phyloP scores from a whole-genome alignment of 2,113 vertebrate genomes.

The western clawed frog (Xenopus tropicalis) region DNA sequence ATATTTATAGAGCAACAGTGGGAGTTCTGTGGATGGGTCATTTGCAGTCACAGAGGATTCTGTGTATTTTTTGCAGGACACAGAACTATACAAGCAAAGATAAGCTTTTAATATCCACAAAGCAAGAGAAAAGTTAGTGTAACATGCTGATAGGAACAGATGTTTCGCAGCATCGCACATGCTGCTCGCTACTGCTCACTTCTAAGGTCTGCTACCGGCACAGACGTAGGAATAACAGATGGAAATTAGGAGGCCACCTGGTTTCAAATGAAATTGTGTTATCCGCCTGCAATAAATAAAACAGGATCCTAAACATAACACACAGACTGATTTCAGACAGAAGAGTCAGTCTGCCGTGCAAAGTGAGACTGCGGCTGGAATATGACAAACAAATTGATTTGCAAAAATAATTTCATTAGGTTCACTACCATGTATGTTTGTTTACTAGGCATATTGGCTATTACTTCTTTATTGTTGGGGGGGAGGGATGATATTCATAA shows the following conservation, averaged over 20 bases:
- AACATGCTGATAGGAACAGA: slow-evolving; percentile 40
- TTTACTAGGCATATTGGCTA: slow-evolving; percentile 1
- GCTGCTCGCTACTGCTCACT: slow-evolving; percentile 52
- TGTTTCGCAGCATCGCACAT: slow-evolving; percentile 49
- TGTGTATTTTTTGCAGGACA: slow-evolving; percentile 3
- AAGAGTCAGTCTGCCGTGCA: slow-evolving; percentile 30
- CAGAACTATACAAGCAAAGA: slow-evolving; percentile 1
- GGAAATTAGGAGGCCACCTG: slow-evolving; percentile 55
- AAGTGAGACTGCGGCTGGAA: slow-evolving; percentile 33
- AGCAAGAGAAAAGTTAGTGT: slow-evolving; percentile 25
- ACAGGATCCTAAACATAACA: slow-evolving; percentile 49
- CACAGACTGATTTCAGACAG: slow-evolving; percentile 26
- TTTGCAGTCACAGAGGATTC: not conserved
- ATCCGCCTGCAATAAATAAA: slow-evolving; percentile 53
- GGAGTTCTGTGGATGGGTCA: not conserved
- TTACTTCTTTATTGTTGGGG: not conserved
- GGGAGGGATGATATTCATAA: not conserved
- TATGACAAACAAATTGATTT: slow-evolving; percentile 36
- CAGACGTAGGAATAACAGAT: slow-evolving; percentile 59
- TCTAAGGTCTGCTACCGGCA: slow-evolving; percentile 52
- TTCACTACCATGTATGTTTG: slow-evolving; percentile 1
- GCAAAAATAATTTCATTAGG: slow-evolving; percentile 34
- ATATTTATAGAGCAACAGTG: not conserved
- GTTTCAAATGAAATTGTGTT: slow-evolving; percentile 55
- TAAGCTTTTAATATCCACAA: slow-evolving; percentile 22